phyloP scores from a whole-genome alignment of 2,797 vertebrate genomes.

The Urocyon cinereoargenteus region DNA sequence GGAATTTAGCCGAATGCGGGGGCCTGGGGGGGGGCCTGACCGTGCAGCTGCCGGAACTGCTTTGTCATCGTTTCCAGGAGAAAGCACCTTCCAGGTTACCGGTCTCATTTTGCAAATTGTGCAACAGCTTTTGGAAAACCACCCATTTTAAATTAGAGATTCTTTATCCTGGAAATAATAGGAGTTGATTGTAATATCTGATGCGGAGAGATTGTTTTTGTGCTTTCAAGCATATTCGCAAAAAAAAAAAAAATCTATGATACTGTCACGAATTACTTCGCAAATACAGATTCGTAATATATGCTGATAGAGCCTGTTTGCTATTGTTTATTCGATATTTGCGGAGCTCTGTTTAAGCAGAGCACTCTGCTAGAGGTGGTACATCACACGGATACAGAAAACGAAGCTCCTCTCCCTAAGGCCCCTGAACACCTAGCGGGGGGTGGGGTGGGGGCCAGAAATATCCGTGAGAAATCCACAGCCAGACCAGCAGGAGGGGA shows the following conservation, averaged over 20 bases:
- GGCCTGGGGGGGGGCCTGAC: background rate
- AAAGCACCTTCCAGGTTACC: background rate
- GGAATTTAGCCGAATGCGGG: accelerated
- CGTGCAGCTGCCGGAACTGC: accelerated
- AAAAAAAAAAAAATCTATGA: background rate
- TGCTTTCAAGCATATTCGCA: background rate
- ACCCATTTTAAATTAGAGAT: background rate
- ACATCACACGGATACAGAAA: background rate
- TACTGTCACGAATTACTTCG: background rate
- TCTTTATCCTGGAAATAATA: background rate
- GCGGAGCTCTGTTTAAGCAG: background rate
- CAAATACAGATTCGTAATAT: background rate
- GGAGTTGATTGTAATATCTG: background rate
- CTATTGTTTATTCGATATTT: background rate
- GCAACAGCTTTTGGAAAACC: background rate
- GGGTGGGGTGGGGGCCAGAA: background rate
- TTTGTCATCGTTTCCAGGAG: background rate
- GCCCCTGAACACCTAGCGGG: background rate
- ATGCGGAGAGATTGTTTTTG: background rate
- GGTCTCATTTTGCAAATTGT: background rate
- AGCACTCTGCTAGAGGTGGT: background rate
- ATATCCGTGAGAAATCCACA: accelerated
- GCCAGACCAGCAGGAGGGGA: background rate
- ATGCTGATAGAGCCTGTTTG: background rate
- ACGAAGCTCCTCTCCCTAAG: background rate